These are phyloP conservation scores for Phenganax marumi DNA, from an alignment of 92 coral and sea anemone species.

Conservation along the genomic window DNA sequence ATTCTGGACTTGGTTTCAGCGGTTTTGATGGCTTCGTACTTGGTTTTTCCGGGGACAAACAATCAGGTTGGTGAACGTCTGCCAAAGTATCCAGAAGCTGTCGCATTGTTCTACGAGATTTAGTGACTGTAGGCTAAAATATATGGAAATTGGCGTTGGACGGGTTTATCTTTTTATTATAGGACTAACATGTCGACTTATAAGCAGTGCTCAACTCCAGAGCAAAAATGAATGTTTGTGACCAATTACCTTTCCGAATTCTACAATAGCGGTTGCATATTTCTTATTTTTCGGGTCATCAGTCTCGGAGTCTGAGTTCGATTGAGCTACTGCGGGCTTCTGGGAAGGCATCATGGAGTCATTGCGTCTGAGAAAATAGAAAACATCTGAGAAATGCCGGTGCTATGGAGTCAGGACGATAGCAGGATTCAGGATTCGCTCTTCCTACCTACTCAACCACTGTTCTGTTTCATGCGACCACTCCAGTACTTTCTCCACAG, in stretches of 20 bases:
- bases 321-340: constrained; percentile 72
- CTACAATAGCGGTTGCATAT: constrained; percentile 93
- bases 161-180: neutral
- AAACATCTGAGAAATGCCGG: neutral
- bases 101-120: constrained; percentile 8
- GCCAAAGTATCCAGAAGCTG: constrained; percentile 26
- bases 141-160: neutral
- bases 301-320: constrained; percentile 65
- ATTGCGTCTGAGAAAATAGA: constrained; percentile 65
- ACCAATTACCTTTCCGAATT: constrained; percentile 76
- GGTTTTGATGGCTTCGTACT: neutral
- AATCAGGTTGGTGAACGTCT: neutral
- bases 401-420: neutral
- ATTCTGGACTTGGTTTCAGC: constrained; percentile 6
- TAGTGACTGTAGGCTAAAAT: constrained; percentile 32
- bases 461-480: constrained; percentile 84
- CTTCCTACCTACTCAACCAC: constrained; percentile 77
- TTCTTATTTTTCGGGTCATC: constrained; percentile 86
- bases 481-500: constrained; percentile 71
- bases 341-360: constrained; percentile 76
- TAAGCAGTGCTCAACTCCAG: neutral
- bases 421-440: neutral
- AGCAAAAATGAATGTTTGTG: neutral
- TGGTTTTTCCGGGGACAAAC: neutral
- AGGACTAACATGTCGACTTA: neutral